phyloP scores from a whole-genome alignment of 1,140 invertebrate genomes.

The Grapholita molesta region DNA sequence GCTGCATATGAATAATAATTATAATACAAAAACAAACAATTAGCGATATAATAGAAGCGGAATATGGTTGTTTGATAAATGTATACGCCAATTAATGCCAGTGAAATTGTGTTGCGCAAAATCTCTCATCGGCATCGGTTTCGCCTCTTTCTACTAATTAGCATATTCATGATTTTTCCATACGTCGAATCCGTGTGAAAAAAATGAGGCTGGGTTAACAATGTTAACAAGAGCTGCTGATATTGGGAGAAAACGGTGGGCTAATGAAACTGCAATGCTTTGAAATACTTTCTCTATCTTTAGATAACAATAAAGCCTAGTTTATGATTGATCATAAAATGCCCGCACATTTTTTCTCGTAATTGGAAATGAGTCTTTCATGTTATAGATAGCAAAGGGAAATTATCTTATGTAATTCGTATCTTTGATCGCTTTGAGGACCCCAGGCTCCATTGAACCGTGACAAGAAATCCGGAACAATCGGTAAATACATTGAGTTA shows the following conservation, averaged over 20 bases:
- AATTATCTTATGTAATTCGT: no score
- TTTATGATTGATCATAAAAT: not conserved
- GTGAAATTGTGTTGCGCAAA: not conserved
- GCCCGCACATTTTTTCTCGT: not conserved
- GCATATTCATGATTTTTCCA: not conserved
- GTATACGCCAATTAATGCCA: not conserved
- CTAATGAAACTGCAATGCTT: not conserved
- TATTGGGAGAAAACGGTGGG: not conserved
- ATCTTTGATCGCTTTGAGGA: no score
- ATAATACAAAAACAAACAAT: not conserved
- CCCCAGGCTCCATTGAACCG: no score
- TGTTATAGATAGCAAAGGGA: no score
- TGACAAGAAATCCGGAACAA: no score
- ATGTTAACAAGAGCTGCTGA: conserved; percentile 2
- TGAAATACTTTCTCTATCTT: not conserved
- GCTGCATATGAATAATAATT: not conserved
- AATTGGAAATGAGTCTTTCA: not conserved
- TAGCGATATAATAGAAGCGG: conserved; percentile 1
- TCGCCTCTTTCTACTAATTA: conserved; percentile 9
- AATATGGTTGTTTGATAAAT: not conserved
- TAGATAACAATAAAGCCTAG: not conserved
- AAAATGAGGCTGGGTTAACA: not conserved
- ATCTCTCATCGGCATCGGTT: not conserved
- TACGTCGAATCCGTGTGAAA: not conserved
- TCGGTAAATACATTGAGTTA: no score